Percentiles rank a stretch among this genome's conserved stretches.
phyloP scores from a whole-genome alignment of 2,113 vertebrate genomes.

The Herpetotheres cachinnans region DNA sequence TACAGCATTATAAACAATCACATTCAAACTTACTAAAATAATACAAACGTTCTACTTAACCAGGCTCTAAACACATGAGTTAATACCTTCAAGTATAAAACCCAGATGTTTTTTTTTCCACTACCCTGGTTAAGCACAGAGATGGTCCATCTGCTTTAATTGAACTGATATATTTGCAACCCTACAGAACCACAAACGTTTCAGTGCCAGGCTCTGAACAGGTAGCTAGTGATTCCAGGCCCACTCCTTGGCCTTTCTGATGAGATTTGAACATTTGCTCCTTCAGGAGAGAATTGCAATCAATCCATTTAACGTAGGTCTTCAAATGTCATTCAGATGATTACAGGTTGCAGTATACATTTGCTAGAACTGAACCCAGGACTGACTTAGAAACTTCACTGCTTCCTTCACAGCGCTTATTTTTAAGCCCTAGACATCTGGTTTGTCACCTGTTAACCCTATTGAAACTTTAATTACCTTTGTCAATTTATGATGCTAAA shows the following conservation, averaged over 20 bases:
- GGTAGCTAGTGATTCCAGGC: background rate
- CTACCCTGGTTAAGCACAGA: background rate
- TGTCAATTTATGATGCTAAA: background rate
- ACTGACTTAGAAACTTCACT: background rate
- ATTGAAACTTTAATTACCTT: background rate
- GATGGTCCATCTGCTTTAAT: background rate
- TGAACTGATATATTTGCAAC: background rate
- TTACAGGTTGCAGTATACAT: background rate
- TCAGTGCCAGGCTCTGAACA: background rate
- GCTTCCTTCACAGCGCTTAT: background rate
- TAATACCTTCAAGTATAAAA: background rate
- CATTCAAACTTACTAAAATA: background rate
- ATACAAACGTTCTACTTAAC: background rate
- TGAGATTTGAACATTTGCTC: background rate
- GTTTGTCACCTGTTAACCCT: background rate
- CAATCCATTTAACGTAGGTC: background rate
- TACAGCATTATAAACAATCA: background rate
- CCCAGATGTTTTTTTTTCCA: fast-evolving
- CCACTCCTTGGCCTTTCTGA: background rate
- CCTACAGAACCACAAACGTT: background rate
- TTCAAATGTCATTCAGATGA: background rate
- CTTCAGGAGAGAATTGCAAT: slow-evolving; percentile 5
- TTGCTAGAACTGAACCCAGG: background rate
- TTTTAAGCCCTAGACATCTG: background rate
- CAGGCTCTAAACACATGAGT: background rate